Evolutionary conservation across 1,140 invertebrate species (phyloP), one percentile per base, ranked within the genome.

Genomic region (Spodoptera frugiperda): DNA sequence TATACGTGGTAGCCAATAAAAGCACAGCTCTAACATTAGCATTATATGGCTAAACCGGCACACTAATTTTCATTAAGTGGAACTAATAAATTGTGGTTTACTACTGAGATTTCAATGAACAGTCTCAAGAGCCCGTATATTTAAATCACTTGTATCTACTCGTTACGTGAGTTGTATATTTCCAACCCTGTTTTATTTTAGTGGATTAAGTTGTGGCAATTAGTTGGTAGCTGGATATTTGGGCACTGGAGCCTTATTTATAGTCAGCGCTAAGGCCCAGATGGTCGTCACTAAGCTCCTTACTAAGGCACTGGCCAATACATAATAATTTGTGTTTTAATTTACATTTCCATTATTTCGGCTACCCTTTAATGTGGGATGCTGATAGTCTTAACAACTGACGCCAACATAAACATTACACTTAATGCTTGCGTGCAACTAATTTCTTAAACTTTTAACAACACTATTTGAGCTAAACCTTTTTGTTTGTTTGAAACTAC

Each of bases 191-290:
- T 84, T 85, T 86, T 85, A 85, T 86, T 89, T 85, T 84, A 82
- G 79, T 79, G 78, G 85, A 89, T 88, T 86, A 85, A 80, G 82
- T 84, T 65, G 74, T 83, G 77, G 84, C 85, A 86, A 86, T 86
- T 86, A 86, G 82, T 87, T 82, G 15, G 76, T 77, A 81, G 79
- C 79, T 75, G 86, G 87, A 85, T 87, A 85, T 88, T 89, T 82
- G 82, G 82, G 80, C 81, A 78, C 80, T 76, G 70, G 79, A 84
- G 84, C 84, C 78, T 85, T 86, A 86, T 89, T 89, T 87, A 89
- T 86, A 82, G 80, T 81, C 78, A 65, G 78, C 59, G 81, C 81
- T 79, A 87, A 86, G 85, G 79, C 84, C 84, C 84, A 85, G 76
- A 15, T 49, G 61, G 55, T 70, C 75, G 73, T 77, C 82, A 80